Conservation (phyloP, 2,113 vertebrate genomes). For the Thymallus thymallus region DNA sequence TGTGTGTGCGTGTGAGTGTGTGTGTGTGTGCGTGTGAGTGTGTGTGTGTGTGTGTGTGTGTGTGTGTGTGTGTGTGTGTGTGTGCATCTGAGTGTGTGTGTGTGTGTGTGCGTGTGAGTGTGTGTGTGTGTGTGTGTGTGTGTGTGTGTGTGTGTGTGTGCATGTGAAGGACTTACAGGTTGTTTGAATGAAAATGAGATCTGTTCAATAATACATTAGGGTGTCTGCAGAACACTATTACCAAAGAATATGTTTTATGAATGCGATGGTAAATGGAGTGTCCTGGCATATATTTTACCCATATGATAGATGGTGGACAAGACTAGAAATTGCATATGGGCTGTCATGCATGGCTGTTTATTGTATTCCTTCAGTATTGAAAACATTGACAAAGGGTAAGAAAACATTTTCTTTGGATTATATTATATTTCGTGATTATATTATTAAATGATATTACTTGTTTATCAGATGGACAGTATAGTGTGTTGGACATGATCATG, state of each 20-base stretch:
- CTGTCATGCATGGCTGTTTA: conserved; percentile 54
- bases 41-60: conserved; percentile 1
- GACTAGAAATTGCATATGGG: conserved; percentile 58
- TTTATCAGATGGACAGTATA: neutral
- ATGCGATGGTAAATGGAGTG: conserved; percentile 65
- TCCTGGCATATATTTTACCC: conserved; percentile 60
- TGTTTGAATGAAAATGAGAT: conserved; percentile 73
- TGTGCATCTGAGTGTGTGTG: conserved; percentile 5
- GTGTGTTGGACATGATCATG: too few species aligned
- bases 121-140: conserved; percentile 5
- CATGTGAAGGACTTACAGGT: conserved; percentile 60
- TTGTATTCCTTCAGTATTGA: conserved; percentile 53
- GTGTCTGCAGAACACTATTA: conserved; percentile 68
- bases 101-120: neutral
- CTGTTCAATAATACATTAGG: conserved; percentile 76
- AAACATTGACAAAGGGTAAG: conserved; percentile 45
- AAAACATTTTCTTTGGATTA: conserved; percentile 29
- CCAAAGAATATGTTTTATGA: conserved; percentile 76
- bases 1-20: neutral
- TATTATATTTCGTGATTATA: conserved; percentile 39
- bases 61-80: conserved; percentile 37
- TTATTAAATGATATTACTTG: neutral
- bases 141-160: conserved; percentile 7
- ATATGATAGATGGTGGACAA: conserved; percentile 67
- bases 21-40: conserved; percentile 4